Evolutionary conservation across 2,113 vertebrate species (phyloP), one percentile per base, ranked within the genome.

Genomic region (Neogobius melanostomus): DNA sequence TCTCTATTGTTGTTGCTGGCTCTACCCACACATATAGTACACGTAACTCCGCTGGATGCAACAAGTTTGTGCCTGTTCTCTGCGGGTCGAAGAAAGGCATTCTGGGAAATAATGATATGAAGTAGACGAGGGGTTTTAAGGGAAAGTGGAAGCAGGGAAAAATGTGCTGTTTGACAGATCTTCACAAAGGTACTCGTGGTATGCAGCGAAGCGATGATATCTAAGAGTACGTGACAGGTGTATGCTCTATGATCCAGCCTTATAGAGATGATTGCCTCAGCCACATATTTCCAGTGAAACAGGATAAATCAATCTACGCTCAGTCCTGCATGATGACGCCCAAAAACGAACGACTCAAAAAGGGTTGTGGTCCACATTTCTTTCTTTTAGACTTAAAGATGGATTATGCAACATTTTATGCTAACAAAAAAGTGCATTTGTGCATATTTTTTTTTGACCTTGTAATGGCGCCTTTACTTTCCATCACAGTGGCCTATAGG

Each of bases 21-120:
- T 84, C 85, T 87, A 69, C 85, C 89, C 85, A 90, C 89, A 88
- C 81, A 82, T 82, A 79, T 82, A 84, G 74, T 89, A 87, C 84
- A 87, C 73, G 80, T 84, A 87, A 89, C 89, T 81, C 71, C 64
- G 69, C 83, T 85, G 85, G 76, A 85, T 86, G 82, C 82, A 82
- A 82, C 80, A 87, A 85, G 80, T 84, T 84, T 81, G 82, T 63
- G 81, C 81, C 74, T 84, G 82, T 82, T 84, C 84, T 84, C 76
- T n/a, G 57, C 77, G 74, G 69, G 69, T 67, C 83, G 81, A 70
- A 2, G 43, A 77, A 69, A 81, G 77, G 79, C 75, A 87, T 81
- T 83, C 77, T 85, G 87, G 80, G 77, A 82, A 84, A 77, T 68
- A 64, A 79, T 82, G 77, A 72, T 77, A 51, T 21, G 42, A 75